A percentile compares a stretch with the other conserved stretches of the same genome.
Conservation (phyloP, 2,888 invertebrate genomes). For the Agrochola lychnidis region DNA sequence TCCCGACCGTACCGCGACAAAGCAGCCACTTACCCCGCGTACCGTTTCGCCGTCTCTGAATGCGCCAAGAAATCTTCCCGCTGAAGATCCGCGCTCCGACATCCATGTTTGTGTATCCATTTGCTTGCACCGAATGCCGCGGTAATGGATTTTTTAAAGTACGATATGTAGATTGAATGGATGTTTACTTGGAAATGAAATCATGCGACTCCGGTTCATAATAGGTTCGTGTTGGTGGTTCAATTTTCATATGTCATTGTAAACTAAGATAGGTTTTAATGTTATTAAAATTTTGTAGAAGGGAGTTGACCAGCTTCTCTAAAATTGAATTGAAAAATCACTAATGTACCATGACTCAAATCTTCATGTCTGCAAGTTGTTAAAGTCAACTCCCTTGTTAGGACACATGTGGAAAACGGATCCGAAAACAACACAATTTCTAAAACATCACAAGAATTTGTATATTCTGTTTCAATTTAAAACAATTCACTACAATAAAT, state of each 20-base stretch:
- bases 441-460: slow-evolving; percentile 30
- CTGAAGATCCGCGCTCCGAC: slow-evolving; percentile 71
- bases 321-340: not conserved
- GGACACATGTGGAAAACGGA: not conserved
- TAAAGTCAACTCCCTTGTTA: not conserved
- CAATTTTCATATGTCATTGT: slow-evolving; percentile 5
- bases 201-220: slow-evolving; percentile 29
- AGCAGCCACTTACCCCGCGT: slow-evolving; percentile 81
- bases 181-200: slow-evolving; percentile 56
- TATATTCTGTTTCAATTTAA: slow-evolving; percentile 49
- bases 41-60: slow-evolving; percentile 80
- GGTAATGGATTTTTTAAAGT: slow-evolving; percentile 78
- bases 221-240: slow-evolving; percentile 2
- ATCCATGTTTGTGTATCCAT: slow-evolving; percentile 84
- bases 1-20: slow-evolving; percentile 75
- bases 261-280: not conserved
- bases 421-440: slow-evolving; percentile 14
- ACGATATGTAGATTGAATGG: slow-evolving; percentile 60
- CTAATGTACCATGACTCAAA: not conserved
- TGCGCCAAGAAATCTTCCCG: slow-evolving; percentile 77
- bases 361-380: not conserved
- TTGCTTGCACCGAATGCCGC: slow-evolving; percentile 76
- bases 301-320: not conserved
- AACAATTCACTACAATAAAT: slow-evolving; percentile 61
- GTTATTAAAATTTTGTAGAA: not conserved